Percentiles rank a stretch among this genome's conserved stretches.
phyloP scores from a whole-genome alignment of 1,140 invertebrate genomes.

The Lasaia peninsularis region DNA sequence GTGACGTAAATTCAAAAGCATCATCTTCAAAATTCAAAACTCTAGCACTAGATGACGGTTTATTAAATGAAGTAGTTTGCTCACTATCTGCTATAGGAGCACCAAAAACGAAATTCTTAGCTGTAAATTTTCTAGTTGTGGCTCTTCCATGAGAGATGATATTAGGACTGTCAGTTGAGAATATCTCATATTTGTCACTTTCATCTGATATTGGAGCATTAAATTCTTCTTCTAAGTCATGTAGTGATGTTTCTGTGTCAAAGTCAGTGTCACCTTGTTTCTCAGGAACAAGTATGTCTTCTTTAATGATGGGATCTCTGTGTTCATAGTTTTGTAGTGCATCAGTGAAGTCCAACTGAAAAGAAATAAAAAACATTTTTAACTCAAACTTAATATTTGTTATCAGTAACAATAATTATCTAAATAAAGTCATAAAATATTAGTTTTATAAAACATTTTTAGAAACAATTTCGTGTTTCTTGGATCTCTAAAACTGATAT shows the following conservation, averaged over 20 bases:
- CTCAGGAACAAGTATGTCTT: slow-evolving; percentile 50
- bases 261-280: slow-evolving; percentile 41
- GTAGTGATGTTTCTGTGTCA: slow-evolving; percentile 40
- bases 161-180: slow-evolving; percentile 70
- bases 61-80: slow-evolving; percentile 62
- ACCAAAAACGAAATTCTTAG: slow-evolving; percentile 64
- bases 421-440: too few species aligned
- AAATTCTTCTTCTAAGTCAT: slow-evolving; percentile 69
- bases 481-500: too few species aligned
- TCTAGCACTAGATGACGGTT: slow-evolving; percentile 41
- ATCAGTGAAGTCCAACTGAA: slow-evolving; percentile 61
- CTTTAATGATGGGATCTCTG: slow-evolving; percentile 5
- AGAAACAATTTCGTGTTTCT: background rate
- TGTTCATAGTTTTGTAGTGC: slow-evolving; percentile 28
- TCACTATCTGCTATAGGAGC: slow-evolving; percentile 62
- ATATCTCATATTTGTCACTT: slow-evolving; percentile 73
- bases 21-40: slow-evolving; percentile 60
- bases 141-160: slow-evolving; percentile 58
- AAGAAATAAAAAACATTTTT: slow-evolving; percentile 24
- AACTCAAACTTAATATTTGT: background rate
- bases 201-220: slow-evolving; percentile 55
- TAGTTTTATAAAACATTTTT: too few species aligned
- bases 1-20: slow-evolving; percentile 56
- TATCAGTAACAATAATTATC: too few species aligned
- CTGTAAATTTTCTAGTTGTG: slow-evolving; percentile 47